These are phyloP conservation scores for Anoplolepis gracilipes DNA, from an alignment of 1,140 invertebrate species.

Conservation along the genomic window DNA sequence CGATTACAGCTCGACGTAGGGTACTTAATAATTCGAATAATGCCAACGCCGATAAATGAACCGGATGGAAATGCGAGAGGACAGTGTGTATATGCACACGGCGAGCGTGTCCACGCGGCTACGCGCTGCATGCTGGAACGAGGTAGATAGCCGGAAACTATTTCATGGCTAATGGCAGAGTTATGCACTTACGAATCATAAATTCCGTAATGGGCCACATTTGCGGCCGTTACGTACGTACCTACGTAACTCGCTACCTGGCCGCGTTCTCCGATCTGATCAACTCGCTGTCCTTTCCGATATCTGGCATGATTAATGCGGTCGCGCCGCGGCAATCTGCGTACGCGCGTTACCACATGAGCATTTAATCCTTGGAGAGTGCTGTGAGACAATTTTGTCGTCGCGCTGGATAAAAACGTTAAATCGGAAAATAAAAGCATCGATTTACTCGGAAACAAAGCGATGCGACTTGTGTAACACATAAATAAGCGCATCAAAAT, in stretches of 20 bases:
- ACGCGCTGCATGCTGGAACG: conserved; percentile 60
- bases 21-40: conserved; percentile 72
- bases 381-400: background rate
- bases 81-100: conserved; percentile 26
- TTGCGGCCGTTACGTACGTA: conserved; percentile 30
- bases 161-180: conserved; percentile 77
- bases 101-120: conserved; percentile 37
- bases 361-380: background rate
- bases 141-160: conserved; percentile 76
- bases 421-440: background rate
- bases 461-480: no score
- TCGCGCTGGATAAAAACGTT: background rate
- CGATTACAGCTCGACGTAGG: conserved; percentile 44
- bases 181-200: conserved; percentile 79
- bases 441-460: background rate
- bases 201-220: conserved; percentile 75
- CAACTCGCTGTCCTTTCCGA: conserved; percentile 53
- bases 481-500: background rate
- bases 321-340: background rate
- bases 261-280: conserved; percentile 60
- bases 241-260: conserved; percentile 57
- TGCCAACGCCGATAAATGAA: conserved; percentile 69
- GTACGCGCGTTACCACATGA: background rate
- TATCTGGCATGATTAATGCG: conserved; percentile 53
- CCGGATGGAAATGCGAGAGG: conserved; percentile 70